phyloP scores from a whole-genome alignment of 1,140 invertebrate species.

The Drosophila repletoides region DNA sequence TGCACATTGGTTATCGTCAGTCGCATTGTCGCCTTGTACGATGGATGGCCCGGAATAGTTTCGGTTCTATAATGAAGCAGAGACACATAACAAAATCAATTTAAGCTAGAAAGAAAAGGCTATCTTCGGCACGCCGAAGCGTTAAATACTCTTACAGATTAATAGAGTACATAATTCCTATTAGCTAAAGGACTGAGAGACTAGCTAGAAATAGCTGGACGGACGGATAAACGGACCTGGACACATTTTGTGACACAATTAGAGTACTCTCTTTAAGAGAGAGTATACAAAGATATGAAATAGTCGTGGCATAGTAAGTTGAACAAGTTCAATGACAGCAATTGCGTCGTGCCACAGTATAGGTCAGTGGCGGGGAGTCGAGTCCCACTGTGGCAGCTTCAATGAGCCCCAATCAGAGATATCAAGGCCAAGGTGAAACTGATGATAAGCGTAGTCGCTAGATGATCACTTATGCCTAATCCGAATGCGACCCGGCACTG shows the following conservation, averaged over 20 bases:
- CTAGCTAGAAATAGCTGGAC: too few relatives aligned
- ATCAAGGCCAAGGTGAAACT: conserved; percentile 78
- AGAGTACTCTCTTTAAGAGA: too few relatives aligned
- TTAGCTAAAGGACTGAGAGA: too few relatives aligned
- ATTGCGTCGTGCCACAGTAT: conserved; percentile 43
- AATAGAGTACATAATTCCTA: too few relatives aligned
- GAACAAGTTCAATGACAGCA: conserved; percentile 71
- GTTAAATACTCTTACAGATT: too few relatives aligned
- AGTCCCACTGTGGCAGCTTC: not conserved
- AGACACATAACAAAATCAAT: conserved; percentile 2
- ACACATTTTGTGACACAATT: too few relatives aligned
- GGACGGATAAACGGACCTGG: too few relatives aligned
- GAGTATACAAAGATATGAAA: too few relatives aligned
- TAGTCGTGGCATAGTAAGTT: conserved; percentile 1
- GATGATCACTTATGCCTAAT: conserved; percentile 56
- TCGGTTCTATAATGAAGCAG: conserved; percentile 83
- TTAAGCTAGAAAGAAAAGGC: too few relatives aligned
- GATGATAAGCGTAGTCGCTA: conserved; percentile 60
- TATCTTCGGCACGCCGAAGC: too few relatives aligned
- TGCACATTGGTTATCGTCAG: conserved; percentile 89
- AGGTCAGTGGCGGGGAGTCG: conserved; percentile 38
- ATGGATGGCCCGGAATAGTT: conserved; percentile 86
- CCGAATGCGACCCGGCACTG: conserved; percentile 57
- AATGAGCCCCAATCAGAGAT: conserved; percentile 60
- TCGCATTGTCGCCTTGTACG: conserved; percentile 93